These are phyloP conservation scores for Actinemys pallida DNA, from an alignment of 2,113 vertebrate genomes.

Conservation along the genomic window DNA sequence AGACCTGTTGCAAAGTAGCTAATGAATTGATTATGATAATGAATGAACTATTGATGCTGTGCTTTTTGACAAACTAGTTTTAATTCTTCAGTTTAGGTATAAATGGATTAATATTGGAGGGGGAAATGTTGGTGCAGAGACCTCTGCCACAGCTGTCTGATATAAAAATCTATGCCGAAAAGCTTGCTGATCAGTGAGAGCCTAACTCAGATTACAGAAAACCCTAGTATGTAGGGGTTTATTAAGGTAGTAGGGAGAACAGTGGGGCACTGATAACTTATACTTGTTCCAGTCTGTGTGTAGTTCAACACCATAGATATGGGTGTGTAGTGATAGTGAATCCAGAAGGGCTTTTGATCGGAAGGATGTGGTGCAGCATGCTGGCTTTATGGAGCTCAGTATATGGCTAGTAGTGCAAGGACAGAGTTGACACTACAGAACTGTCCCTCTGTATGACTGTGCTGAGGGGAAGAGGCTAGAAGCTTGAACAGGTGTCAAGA, in stretches of 20 bases:
- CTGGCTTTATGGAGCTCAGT: neutral
- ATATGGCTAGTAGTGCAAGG: neutral
- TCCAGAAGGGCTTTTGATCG: neutral
- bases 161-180: neutral
- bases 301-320: neutral
- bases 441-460: neutral
- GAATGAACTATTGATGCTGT: neutral
- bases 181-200: neutral
- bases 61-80: neutral
- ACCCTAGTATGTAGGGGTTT: neutral
- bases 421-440: neutral
- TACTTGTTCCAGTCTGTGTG: neutral
- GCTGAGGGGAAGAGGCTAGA: neutral
- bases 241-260: neutral
- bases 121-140: neutral
- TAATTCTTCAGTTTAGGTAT: neutral
- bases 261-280: neutral
- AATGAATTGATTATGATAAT: neutral
- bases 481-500: neutral
- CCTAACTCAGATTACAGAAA: neutral
- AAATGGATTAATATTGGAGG: neutral
- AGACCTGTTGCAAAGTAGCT: neutral
- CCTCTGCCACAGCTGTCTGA: neutral
- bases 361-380: neutral
- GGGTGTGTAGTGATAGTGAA: neutral